These are phyloP conservation scores for Hippocampus kuda DNA, from an alignment of 2,797 vertebrate species.

Conservation along the genomic window DNA sequence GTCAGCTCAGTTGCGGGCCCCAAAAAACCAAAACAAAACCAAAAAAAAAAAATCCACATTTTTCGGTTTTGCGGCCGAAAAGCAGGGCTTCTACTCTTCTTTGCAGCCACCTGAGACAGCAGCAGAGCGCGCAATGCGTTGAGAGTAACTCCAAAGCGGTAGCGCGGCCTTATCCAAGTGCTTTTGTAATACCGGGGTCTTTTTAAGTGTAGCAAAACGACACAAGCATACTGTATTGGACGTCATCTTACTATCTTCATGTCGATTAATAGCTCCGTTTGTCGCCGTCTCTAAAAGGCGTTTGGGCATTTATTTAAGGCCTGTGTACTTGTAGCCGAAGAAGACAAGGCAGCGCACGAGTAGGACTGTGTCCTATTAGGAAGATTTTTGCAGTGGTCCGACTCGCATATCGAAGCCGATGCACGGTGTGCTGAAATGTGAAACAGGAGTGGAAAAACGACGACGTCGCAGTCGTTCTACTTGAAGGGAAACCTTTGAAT, in stretches of 20 bases:
- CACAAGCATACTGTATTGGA: background rate
- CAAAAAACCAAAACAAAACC: background rate
- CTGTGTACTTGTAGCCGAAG: background rate
- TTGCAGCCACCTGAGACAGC: slow-evolving; percentile 11
- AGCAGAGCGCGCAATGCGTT: background rate
- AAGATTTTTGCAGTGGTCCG: no score
- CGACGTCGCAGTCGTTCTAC: no score
- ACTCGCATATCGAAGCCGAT: no score
- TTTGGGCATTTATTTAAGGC: background rate
- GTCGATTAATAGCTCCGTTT: background rate
- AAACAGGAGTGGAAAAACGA: no score
- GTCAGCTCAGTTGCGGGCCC: slow-evolving; percentile 14
- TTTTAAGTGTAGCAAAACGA: slow-evolving; percentile 1
- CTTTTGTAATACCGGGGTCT: no score
- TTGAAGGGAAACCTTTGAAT: no score
- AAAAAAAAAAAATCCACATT: background rate
- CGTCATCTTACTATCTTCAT: background rate
- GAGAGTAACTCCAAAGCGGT: background rate
- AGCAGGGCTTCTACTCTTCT: slow-evolving; percentile 14
- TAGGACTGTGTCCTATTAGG: no score
- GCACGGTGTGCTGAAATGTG: no score
- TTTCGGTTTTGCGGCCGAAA: slow-evolving; percentile 4
- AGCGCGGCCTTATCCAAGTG: background rate
- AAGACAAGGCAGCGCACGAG: background rate
- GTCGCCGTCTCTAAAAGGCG: background rate